These are phyloP conservation scores for Turdus rufiventris DNA, from an alignment of 2,113 vertebrate genomes.

Conservation along the genomic window DNA sequence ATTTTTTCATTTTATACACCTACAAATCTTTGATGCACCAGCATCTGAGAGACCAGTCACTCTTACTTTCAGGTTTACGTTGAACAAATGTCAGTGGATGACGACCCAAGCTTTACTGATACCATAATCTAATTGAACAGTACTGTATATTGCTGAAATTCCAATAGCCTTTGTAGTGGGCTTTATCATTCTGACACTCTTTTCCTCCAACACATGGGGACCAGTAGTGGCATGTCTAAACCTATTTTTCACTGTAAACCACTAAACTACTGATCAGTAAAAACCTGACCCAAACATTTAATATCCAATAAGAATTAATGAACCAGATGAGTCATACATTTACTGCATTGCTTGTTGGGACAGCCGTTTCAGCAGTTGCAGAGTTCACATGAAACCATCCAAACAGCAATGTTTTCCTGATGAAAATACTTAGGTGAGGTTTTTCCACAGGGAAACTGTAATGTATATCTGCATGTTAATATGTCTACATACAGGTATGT, in stretches of 20 bases:
- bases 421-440: background rate
- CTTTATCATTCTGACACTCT: background rate
- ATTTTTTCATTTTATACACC: background rate
- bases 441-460: background rate
- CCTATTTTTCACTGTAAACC: background rate
- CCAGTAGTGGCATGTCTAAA: background rate
- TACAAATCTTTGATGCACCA: background rate
- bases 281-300: background rate
- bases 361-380: background rate
- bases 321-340: background rate
- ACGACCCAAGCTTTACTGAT: background rate
- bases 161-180: background rate
- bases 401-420: background rate
- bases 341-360: background rate
- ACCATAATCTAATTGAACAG: background rate
- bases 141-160: background rate
- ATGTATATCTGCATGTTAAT: background rate
- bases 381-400: background rate
- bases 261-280: background rate
- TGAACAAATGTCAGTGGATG: background rate
- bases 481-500: background rate
- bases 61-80: background rate
- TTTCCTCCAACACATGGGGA: background rate
- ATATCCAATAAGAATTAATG: background rate
- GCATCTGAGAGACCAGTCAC: background rate